Conservation (phyloP, 2,113 vertebrate species). For the Malurus alboscapulatus region DNA sequence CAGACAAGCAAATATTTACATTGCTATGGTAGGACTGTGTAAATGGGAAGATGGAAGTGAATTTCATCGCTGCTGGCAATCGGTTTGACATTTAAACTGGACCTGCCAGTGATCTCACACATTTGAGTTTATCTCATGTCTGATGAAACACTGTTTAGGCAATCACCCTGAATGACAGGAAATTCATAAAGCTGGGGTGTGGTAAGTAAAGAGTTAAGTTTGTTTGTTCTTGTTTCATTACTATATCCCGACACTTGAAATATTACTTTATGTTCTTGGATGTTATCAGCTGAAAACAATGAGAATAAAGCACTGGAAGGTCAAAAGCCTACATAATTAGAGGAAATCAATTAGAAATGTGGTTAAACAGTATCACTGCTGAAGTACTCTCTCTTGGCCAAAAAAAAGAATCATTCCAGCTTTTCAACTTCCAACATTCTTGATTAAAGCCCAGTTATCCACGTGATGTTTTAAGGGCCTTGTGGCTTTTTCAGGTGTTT, state of each 20-base stretch:
- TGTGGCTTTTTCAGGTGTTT: conserved; percentile 6
- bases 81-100: background rate
- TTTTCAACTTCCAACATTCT: background rate
- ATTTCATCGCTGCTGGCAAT: background rate
- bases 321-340: conserved; percentile 71
- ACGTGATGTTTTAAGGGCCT: background rate
- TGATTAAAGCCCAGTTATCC: background rate
- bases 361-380: conserved; percentile 34
- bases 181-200: conserved; percentile 49
- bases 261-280: conserved; percentile 65
- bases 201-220: conserved; percentile 55
- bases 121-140: background rate
- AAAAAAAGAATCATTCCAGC: background rate
- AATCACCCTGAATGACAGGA: conserved; percentile 65
- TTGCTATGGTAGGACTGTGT: background rate
- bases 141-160: conserved; percentile 25
- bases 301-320: conserved; percentile 65
- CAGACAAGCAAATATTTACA: conserved; percentile 30
- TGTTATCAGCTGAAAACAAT: conserved; percentile 74
- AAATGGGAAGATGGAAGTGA: background rate
- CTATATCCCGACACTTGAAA: conserved; percentile 53
- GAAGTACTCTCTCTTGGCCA: conserved; percentile 7
- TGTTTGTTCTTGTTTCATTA: conserved; percentile 62
- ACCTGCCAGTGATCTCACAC: background rate
- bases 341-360: conserved; percentile 75